Base-by-base conservation (phyloP, 2,113 vertebrate species). In the Serinus canaria region DNA sequence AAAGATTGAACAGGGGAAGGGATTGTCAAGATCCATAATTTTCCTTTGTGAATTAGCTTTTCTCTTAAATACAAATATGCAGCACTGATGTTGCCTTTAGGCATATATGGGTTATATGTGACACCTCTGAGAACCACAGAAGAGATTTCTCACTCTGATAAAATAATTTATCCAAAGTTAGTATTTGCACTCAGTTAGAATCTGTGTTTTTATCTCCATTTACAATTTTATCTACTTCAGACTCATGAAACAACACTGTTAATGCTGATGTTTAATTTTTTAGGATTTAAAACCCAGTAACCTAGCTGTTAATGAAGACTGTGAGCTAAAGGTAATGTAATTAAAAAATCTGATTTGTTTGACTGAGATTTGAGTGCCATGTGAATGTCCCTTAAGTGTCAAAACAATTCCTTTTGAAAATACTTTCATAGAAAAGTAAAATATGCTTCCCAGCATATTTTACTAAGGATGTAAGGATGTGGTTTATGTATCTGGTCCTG, bases 221-320 rank as follows among this genome's bases (percentile, higher is more conserved):
- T 76, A 68, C 16, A 15, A 67, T 83, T 90, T 68, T 69, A 43
- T 37, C 15, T 85, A 5, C 11, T 69, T 87, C 31, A 77, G 31
- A 37, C 22, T 66, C 4, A 2, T 31, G 21, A 39, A 92, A 39
- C 28, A 63, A 15, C 11, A 6, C 28, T 47, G 16, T 60, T 97
- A 94, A 97, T 55, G 52, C 46, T 84, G 49, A 28, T 94, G 15
- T 70, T 92, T 91, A 14, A 58, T 63, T 94, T 91, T 94, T 59
- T 97, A 99, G 99, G 99, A 99, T 97, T 98, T 99, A 91, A 99
- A 99, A 83, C 99, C 99, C 60, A 99, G 99, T 97, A 99, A 99
- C 95, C 97, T 99, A 91, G 99, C 99, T 96, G 99, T 99, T 87
- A 99, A 99, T 94, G 99, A 99, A 98, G 99, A 99, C 97, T 99